These are phyloP conservation scores for Picus viridis DNA, from an alignment of 2,797 vertebrate species.

Conservation along the genomic window DNA sequence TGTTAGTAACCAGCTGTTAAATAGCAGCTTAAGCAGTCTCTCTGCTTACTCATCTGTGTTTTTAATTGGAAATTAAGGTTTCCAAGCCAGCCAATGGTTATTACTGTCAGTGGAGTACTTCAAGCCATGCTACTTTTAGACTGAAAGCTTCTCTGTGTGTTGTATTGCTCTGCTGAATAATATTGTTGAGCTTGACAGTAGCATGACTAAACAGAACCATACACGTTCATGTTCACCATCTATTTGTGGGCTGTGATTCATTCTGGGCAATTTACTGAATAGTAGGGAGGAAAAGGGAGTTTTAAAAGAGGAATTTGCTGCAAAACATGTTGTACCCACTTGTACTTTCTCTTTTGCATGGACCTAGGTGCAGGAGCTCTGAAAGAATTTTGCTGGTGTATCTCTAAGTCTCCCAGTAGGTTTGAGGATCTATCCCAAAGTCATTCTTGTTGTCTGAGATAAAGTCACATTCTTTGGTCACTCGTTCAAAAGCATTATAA, in stretches of 20 bases:
- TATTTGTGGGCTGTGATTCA: slow-evolving; percentile 23
- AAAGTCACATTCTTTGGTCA: neutral
- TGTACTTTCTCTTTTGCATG: neutral
- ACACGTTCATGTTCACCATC: neutral
- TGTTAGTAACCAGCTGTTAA: neutral
- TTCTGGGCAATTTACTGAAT: slow-evolving; percentile 7
- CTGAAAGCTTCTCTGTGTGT: neutral
- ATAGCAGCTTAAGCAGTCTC: neutral
- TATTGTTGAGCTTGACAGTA: neutral
- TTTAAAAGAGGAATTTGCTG: neutral
- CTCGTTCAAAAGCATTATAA: neutral
- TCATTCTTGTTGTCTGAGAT: neutral
- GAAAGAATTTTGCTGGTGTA: neutral
- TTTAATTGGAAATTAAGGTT: neutral
- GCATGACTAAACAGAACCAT: neutral
- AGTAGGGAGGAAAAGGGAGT: neutral
- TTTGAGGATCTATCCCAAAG: neutral
- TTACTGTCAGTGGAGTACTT: neutral
- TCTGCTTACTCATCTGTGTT: neutral
- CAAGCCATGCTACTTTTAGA: neutral
- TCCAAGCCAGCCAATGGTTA: neutral
- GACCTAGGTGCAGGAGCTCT: neutral
- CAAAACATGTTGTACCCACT: neutral
- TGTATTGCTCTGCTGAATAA: neutral
- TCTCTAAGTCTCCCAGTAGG: neutral